These are phyloP conservation scores for Cynaeus angustus DNA, from an alignment of 2,888 invertebrate genomes.

Conservation along the genomic window DNA sequence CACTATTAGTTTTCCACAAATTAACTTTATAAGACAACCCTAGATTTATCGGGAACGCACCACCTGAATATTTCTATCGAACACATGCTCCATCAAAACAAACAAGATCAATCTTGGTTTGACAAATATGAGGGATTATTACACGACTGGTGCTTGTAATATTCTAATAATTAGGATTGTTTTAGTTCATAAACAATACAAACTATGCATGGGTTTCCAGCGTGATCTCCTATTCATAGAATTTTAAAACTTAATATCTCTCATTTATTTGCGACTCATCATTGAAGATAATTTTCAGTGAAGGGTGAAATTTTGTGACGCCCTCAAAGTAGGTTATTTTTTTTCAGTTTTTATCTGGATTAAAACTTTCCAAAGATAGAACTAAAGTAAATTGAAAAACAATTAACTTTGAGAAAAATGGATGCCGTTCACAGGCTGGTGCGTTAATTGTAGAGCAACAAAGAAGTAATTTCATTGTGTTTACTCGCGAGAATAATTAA, in stretches of 20 bases:
- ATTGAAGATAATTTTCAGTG: conserved; percentile 27
- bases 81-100: background rate
- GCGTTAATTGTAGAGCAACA: conserved; percentile 7
- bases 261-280: conserved; percentile 24
- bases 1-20: conserved; percentile 23
- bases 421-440: background rate
- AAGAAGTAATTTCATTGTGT: conserved; percentile 14
- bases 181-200: conserved; percentile 10
- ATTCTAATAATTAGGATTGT: conserved; percentile 11
- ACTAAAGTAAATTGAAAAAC: conserved; percentile 3
- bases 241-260: conserved; percentile 27
- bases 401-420: background rate
- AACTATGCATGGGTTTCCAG: conserved; percentile 18
- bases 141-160: background rate
- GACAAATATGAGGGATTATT: background rate
- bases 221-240: conserved; percentile 31
- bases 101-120: background rate
- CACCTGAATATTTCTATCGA: background rate
- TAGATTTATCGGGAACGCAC: conserved; percentile 12
- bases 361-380: background rate
- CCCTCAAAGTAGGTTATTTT: no score
- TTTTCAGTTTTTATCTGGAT: background rate
- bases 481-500: conserved; percentile 4
- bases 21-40: conserved; percentile 25
- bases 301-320: background rate